Evolutionary conservation across 2,797 vertebrate genomes (phyloP).

Genomic region (Myotis daubentonii): DNA sequence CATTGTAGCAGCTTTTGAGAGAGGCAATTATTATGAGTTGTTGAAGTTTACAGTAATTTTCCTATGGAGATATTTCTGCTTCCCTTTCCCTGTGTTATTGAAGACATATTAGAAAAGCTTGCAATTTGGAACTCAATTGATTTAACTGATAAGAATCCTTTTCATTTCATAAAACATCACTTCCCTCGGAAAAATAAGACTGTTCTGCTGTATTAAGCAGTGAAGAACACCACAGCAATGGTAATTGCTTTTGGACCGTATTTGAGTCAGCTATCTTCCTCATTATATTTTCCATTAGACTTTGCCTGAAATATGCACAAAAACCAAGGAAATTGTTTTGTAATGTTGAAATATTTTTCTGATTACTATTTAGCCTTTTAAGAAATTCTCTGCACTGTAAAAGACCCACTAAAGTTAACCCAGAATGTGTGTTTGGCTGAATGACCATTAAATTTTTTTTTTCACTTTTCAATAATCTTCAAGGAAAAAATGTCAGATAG

Average conservation of each 20-base stretch:
- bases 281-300: conserved; percentile 21
- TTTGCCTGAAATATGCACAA: conserved; percentile 17
- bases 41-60: conserved; percentile 16
- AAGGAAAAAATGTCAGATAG: neutral
- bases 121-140: conserved; percentile 51
- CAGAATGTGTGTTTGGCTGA: neutral
- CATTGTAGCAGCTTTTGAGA: neutral
- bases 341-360: neutral
- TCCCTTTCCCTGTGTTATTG: neutral
- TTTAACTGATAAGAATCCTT: conserved; percentile 58
- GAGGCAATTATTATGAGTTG: conserved; percentile 31
- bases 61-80: conserved; percentile 1
- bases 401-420: neutral
- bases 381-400: neutral
- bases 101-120: neutral
- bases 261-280: conserved; percentile 16
- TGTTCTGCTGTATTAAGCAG: neutral
- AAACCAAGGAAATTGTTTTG: neutral
- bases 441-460: neutral
- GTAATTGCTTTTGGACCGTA: conserved; percentile 7
- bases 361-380: conserved; percentile 13
- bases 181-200: conserved; percentile 37
- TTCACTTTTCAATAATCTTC: neutral
- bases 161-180: conserved; percentile 57
- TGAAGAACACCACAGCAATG: neutral